These are phyloP conservation scores for Bhutanitis thaidina DNA, from an alignment of 2,888 invertebrate genomes.

Conservation along the genomic window DNA sequence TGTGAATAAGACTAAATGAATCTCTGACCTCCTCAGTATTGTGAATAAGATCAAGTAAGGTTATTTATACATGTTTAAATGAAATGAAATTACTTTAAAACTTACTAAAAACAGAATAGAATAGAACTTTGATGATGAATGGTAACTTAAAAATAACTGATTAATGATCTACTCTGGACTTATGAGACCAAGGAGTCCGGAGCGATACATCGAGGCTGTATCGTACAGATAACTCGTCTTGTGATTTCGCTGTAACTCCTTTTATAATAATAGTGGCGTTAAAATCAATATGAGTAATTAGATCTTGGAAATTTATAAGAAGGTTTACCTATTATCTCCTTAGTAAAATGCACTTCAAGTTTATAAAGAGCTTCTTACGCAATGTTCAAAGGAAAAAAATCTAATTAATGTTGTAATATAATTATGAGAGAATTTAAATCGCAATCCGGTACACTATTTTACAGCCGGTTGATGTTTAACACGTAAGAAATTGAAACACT, in stretches of 20 bases:
- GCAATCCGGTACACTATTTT: too few relatives aligned
- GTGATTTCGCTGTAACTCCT: neutral
- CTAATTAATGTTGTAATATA: too few relatives aligned
- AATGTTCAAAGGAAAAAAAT: too few relatives aligned
- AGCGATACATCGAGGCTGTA: conserved; percentile 13
- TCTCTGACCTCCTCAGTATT: too few relatives aligned
- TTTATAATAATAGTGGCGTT: conserved; percentile 21
- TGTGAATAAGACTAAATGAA: neutral
- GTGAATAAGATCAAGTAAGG: too few relatives aligned
- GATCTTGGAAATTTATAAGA: conserved; percentile 21
- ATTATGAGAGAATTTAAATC: too few relatives aligned
- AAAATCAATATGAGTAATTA: conserved; percentile 32
- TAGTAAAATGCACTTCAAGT: neutral
- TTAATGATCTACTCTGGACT: conserved; percentile 38
- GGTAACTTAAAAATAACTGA: conserved; percentile 37
- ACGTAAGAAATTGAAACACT: too few relatives aligned
- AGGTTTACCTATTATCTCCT: conserved; percentile 5
- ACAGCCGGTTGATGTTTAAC: too few relatives aligned
- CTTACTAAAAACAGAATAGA: too few relatives aligned
- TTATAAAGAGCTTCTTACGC: too few relatives aligned
- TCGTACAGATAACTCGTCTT: conserved; percentile 24
- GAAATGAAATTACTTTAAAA: too few relatives aligned
- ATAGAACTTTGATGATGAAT: neutral
- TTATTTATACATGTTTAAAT: too few relatives aligned
- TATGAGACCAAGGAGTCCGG: conserved; percentile 23